These are phyloP conservation scores for Listronotus bonariensis DNA, from an alignment of 1,140 invertebrate genomes.

Conservation along the genomic window DNA sequence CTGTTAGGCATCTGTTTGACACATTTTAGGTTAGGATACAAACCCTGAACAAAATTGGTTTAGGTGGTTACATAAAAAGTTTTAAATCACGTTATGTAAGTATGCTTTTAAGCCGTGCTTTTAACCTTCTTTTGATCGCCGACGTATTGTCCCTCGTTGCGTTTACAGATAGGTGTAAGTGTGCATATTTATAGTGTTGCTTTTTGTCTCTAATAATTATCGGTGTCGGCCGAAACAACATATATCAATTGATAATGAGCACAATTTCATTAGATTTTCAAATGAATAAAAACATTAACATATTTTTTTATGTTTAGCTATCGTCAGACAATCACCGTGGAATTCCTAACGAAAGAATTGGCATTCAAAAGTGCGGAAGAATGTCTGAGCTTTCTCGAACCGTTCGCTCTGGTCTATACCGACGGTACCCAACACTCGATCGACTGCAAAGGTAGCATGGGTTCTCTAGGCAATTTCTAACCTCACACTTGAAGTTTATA, in stretches of 20 bases:
- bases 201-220: not conserved
- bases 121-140: no score
- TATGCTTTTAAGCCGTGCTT: no score
- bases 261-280: slow-evolving; percentile 22
- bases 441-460: slow-evolving; percentile 84
- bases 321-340: slow-evolving; percentile 85
- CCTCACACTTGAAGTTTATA: not conserved
- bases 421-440: slow-evolving; percentile 72
- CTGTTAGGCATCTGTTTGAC: no score
- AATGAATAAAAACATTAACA: slow-evolving; percentile 5
- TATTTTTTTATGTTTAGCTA: slow-evolving; percentile 74
- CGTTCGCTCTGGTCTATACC: slow-evolving; percentile 77
- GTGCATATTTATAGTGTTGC: no score
- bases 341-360: slow-evolving; percentile 83
- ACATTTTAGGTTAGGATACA: no score
- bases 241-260: slow-evolving; percentile 1
- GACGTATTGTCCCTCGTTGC: no score
- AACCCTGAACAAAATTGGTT: no score
- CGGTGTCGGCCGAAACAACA: not conserved
- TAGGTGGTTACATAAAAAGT: no score
- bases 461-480: slow-evolving; percentile 63
- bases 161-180: no score
- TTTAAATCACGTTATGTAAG: no score
- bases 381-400: slow-evolving; percentile 83
- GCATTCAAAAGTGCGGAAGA: slow-evolving; percentile 82